A percentile compares a stretch with the other conserved stretches of the same genome.
Evolutionary conservation across 23 tunicate species (phyloP).

Genomic region (Styela plicata): DNA sequence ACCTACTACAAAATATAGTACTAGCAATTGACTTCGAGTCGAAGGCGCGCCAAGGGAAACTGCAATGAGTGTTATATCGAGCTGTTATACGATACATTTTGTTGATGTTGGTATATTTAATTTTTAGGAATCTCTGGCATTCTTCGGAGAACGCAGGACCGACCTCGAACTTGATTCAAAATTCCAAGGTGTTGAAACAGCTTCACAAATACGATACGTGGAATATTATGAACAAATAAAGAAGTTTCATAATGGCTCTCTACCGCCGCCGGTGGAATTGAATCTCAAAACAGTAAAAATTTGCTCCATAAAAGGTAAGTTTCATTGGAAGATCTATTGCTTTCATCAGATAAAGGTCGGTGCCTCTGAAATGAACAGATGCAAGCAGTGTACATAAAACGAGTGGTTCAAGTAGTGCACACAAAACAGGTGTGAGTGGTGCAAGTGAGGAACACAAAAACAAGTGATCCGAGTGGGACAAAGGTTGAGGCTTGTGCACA

Average conservation of each 20-base stretch:
- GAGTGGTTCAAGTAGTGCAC: neutral
- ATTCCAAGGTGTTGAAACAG: conserved; percentile 99
- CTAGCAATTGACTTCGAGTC: no score
- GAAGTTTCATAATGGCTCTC: conserved; percentile 36
- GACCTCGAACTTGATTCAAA: conserved; percentile 76
- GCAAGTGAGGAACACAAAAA: no score
- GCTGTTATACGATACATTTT: no score
- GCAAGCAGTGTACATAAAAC: conserved; percentile 1
- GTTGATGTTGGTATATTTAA: no score
- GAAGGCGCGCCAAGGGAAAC: no score
- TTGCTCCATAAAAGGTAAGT: conserved; percentile 59
- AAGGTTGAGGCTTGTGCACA: no score
- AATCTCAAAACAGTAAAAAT: conserved; percentile 41
- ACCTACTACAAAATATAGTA: no score
- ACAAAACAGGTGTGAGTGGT: no score
- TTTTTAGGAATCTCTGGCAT: conserved; percentile 66
- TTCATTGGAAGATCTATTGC: neutral
- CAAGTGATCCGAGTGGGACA: no score
- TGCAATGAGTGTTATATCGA: no score
- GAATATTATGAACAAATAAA: conserved; percentile 86
- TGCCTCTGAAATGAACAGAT: no score
- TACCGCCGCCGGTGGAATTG: conserved; percentile 42
- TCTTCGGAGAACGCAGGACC: conserved; percentile 89
- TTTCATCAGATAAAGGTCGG: no score
- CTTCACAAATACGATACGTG: conserved; percentile 93